These are phyloP conservation scores for Andrena chrysosceles DNA, from an alignment of 2,888 invertebrate genomes.

Conservation along the genomic window DNA sequence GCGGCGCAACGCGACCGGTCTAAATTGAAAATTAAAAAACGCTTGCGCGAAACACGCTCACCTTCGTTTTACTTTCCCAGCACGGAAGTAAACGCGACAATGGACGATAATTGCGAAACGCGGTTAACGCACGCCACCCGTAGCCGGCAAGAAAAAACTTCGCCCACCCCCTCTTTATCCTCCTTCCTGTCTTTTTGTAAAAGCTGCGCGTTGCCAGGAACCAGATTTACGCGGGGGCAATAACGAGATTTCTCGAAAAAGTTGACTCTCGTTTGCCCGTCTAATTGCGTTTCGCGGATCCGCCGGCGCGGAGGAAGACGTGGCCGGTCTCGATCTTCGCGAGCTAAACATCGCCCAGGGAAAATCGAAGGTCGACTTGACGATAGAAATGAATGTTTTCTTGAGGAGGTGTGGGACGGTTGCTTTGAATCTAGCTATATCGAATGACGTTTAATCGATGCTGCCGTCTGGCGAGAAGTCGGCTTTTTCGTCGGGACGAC, in stretches of 20 bases:
- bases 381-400: neutral
- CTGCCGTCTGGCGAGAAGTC: constrained; percentile 67
- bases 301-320: constrained; percentile 4
- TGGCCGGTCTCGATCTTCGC: neutral
- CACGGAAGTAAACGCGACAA: constrained; percentile 32
- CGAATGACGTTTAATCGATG: constrained; percentile 74
- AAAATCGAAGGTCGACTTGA: neutral
- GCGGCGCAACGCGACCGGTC: constrained; percentile 1
- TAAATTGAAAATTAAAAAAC: constrained; percentile 36
- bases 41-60: neutral
- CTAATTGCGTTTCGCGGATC: constrained; percentile 49
- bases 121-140: constrained; percentile 29
- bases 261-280: constrained; percentile 42
- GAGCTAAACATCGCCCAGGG: neutral
- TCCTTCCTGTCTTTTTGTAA: neutral
- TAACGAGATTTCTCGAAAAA: constrained; percentile 49
- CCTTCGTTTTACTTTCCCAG: neutral
- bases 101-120: constrained; percentile 45
- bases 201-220: neutral
- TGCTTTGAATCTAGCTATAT: constrained; percentile 52
- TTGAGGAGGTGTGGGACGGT: neutral
- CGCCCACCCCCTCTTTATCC: neutral
- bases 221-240: constrained; percentile 31
- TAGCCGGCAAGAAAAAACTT: constrained; percentile 10
- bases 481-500: constrained; percentile 70